Base-by-base conservation (phyloP, 1,140 invertebrate genomes). In the Oscheius sp. region DNA sequence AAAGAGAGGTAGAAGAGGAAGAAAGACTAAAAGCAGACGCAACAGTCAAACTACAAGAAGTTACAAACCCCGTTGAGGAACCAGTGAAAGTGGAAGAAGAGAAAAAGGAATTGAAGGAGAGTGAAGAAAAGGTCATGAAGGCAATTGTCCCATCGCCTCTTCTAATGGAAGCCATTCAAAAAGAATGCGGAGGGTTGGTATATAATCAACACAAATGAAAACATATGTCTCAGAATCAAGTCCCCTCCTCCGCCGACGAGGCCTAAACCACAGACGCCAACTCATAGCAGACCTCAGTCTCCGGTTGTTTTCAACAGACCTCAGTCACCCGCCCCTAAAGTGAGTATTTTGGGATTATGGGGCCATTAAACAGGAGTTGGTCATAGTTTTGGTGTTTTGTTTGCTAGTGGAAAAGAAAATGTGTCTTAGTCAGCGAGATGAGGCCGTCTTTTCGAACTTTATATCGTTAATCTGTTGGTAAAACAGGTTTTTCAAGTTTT, bases 111-210 rank as follows among this genome's bases (percentile, higher is more conserved):
- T 26, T 26, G 7, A 23, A 7, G 23, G 28, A 55, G 49, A 4
- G 4, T 20, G 15, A 15, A 55, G 23, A 23, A 55, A 4, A 7
- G 23, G 7, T 55, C 15, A 23, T 7, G 4, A 26, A 55, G 49
- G 28, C 49, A 55, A 4, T 55, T 26, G 49, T 55, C 7, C 49
- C 49, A 4, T 55, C 49, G 49, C 49, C 49, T 7, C 23, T 55
- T 15, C 49, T 55, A 23, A 55, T 55, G 49, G 49, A 55, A 26
- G 49, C 49, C 15, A 55, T 55, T 23, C 15, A 26, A 55, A 15
- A 55, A 26, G 49, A 55, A 55, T 55, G 49, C 49, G 49, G n/a
- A n/a, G n/a, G 49, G 49, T 55, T 15, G 28, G 49, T 55, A 15
- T 55, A 23, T 55, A 26, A 13, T 23, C 23, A 42, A 42, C 10